Conservation (phyloP, 2,888 invertebrate species). For the Phoenoteleia sp. region DNA sequence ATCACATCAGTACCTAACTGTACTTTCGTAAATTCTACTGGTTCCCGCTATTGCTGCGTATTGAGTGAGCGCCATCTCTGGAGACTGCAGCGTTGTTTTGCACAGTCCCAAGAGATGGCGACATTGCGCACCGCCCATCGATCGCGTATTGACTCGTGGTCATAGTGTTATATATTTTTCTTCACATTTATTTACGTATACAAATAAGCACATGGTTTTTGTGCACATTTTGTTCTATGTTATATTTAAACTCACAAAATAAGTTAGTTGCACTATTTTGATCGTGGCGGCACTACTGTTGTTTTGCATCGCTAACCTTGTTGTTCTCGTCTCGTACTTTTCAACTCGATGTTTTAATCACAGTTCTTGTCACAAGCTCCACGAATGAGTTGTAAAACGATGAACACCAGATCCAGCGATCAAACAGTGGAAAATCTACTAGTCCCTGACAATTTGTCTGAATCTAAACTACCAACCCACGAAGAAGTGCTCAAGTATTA, state of each 20-base stretch:
- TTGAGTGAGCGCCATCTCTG: slow-evolving; percentile 2
- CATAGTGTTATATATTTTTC: not conserved
- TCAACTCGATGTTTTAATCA: not conserved
- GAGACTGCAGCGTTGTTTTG: not conserved
- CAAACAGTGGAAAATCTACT: slow-evolving; percentile 5
- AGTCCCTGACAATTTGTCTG: slow-evolving; percentile 17
- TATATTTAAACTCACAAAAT: not conserved
- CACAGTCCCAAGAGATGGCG: slow-evolving; percentile 2
- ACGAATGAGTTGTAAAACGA: slow-evolving; percentile 3
- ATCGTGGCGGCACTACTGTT: not conserved
- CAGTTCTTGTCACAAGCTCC: not conserved
- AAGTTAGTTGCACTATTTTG: not conserved
- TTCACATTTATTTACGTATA: not conserved
- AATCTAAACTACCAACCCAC: slow-evolving; percentile 17
- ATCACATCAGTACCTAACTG: no score
- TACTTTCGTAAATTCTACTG: no score
- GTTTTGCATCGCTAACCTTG: not conserved
- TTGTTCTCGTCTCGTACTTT: slow-evolving; percentile 6
- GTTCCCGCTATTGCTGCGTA: not conserved
- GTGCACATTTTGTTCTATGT: not conserved
- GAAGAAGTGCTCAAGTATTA: slow-evolving; percentile 25
- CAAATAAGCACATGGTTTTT: not conserved
- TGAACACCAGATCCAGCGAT: slow-evolving; percentile 9
- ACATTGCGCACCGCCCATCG: not conserved
- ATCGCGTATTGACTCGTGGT: slow-evolving; percentile 1